Conservation (phyloP, 2,113 vertebrate species). For the Narcine bancroftii region DNA sequence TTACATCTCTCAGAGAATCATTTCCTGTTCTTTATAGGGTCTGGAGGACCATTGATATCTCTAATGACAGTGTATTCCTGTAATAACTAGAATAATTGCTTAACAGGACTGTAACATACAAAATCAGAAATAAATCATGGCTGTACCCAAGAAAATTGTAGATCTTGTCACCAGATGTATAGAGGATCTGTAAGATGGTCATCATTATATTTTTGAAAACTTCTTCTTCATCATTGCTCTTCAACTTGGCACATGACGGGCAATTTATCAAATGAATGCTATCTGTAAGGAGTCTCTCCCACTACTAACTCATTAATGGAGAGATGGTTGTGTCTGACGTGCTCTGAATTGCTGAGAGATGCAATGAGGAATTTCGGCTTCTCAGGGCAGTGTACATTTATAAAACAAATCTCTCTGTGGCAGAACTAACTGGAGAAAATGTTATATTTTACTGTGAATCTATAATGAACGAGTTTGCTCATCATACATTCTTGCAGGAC, state of each 20-base stretch:
- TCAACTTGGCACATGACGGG: background rate
- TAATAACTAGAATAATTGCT: background rate
- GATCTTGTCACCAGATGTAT: background rate
- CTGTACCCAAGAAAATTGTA: background rate
- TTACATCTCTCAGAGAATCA: background rate
- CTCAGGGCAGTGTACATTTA: background rate
- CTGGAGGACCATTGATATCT: background rate
- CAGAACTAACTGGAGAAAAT: background rate
- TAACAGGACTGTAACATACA: background rate
- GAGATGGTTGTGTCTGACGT: background rate
- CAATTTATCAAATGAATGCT: background rate
- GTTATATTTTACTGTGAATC: background rate
- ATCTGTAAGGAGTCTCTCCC: background rate
- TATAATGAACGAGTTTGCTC: background rate
- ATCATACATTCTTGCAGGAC: background rate
- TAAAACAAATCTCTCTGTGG: background rate
- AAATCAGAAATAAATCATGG: background rate
- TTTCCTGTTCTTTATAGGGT: constrained; percentile 13
- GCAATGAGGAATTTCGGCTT: background rate
- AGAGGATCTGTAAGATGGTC: background rate
- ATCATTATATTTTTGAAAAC: background rate
- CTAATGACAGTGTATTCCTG: background rate
- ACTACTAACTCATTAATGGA: background rate
- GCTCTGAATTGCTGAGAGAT: background rate
- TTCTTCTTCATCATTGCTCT: background rate